A percentile compares a stretch with the other conserved stretches of the same genome.
Conservation (phyloP, 2,797 vertebrate species). For the Hypotaenidia philippensis region DNA sequence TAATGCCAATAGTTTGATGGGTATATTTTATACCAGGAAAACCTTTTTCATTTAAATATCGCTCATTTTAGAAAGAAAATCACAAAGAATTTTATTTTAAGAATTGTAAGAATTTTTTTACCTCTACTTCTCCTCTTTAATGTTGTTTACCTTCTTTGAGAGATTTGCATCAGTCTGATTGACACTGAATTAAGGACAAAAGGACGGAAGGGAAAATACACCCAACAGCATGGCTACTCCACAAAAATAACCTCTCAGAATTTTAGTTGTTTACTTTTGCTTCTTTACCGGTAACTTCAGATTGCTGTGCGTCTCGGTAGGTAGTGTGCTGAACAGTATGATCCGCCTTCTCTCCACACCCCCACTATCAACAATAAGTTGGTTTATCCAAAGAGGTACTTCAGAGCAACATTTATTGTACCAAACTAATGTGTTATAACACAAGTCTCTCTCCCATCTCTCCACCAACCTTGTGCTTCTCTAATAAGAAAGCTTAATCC, state of each 20-base stretch:
- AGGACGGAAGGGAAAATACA: neutral
- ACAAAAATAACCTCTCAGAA: neutral
- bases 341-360: neutral
- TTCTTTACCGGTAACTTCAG: neutral
- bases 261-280: neutral
- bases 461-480: neutral
- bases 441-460: neutral
- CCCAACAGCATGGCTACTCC: neutral
- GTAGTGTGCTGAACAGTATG: neutral
- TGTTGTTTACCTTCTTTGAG: neutral
- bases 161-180: neutral
- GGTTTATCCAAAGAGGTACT: neutral
- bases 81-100: neutral
- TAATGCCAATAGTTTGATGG: neutral
- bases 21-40: neutral
- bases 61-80: neutral
- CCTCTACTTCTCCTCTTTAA: neutral
- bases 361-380: neutral
- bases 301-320: neutral
- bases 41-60: neutral
- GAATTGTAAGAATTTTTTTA: neutral
- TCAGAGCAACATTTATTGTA: neutral
- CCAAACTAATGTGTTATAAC: neutral
- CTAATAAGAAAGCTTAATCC: neutral
- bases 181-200: neutral